Conservation (phyloP, 1,140 invertebrate species). For the Pseudomyrmex pallidus region DNA sequence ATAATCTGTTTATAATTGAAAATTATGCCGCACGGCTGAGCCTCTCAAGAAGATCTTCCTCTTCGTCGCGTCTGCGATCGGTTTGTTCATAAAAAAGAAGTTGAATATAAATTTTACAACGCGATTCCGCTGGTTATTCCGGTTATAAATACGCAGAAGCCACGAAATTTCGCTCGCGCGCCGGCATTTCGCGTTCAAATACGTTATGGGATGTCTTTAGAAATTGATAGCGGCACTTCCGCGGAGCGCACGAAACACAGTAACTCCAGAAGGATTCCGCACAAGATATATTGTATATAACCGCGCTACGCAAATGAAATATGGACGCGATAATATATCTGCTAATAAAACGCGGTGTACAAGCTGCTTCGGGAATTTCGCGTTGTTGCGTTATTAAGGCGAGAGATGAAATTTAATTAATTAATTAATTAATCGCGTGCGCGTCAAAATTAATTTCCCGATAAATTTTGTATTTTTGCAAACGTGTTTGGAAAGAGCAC, state of each 20-base stretch:
- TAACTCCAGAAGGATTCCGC: slow-evolving; percentile 41
- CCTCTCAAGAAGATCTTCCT: slow-evolving; percentile 60
- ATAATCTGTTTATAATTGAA: slow-evolving; percentile 79
- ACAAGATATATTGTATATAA: slow-evolving; percentile 27
- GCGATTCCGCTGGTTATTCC: slow-evolving; percentile 37
- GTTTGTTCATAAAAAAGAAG: slow-evolving; percentile 66
- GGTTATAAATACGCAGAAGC: slow-evolving; percentile 24
- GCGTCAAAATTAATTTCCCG: slow-evolving; percentile 24
- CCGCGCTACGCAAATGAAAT: slow-evolving; percentile 42
- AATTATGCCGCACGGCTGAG: slow-evolving; percentile 76
- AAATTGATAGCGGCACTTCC: slow-evolving; percentile 53
- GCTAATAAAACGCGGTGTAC: slow-evolving; percentile 40
- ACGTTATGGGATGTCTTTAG: slow-evolving; percentile 46
- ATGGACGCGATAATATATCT: slow-evolving; percentile 47
- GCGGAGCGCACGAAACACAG: slow-evolving; percentile 28
- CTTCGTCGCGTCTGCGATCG: slow-evolving; percentile 52
- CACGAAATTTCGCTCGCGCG: slow-evolving; percentile 26
- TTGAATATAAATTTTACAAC: slow-evolving; percentile 68
- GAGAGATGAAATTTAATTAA: background rate
- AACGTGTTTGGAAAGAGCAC: no score
- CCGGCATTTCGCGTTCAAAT: slow-evolving; percentile 27
- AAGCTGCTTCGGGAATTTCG: slow-evolving; percentile 29
- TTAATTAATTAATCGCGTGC: slow-evolving; percentile 43
- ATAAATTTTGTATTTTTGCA: slow-evolving; percentile 20
- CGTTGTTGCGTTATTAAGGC: slow-evolving; percentile 6